Conservation (phyloP, 2,113 vertebrate genomes). For the Myiagra hebetior region DNA sequence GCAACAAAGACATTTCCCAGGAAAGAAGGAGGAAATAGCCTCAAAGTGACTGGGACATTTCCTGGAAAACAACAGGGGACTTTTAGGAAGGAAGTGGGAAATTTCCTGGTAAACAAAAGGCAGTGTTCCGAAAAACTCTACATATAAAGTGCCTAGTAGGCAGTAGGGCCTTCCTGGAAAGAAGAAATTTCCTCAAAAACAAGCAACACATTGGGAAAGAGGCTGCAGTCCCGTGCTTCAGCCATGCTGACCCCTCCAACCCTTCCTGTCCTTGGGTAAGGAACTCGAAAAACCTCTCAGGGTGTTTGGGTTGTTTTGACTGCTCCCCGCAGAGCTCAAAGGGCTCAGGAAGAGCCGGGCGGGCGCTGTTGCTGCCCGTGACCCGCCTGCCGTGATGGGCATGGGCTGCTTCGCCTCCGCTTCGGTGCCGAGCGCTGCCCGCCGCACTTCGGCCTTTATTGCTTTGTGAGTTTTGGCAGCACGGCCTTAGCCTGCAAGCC, state of each 20-base stretch:
- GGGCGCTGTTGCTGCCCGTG: rapidly evolving
- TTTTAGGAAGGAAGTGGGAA: not conserved
- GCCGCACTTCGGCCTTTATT: not conserved
- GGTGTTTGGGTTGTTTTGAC: not conserved
- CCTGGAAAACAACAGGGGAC: rapidly evolving
- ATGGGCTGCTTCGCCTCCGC: rapidly evolving
- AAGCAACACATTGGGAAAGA: rapidly evolving
- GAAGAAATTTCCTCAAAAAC: not conserved
- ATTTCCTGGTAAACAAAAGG: not conserved
- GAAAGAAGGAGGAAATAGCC: not conserved
- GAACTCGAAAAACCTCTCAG: rapidly evolving
- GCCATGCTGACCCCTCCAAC: rapidly evolving
- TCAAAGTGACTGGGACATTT: not conserved
- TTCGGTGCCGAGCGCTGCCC: not conserved
- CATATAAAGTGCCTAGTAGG: not conserved
- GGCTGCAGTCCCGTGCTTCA: not conserved
- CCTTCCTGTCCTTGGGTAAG: not conserved
- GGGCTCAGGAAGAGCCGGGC: rapidly evolving
- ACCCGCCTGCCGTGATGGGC: rapidly evolving
- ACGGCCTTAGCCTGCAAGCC: not conserved
- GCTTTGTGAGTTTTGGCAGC: not conserved
- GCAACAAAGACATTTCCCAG: not conserved
- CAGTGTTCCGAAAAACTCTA: not conserved
- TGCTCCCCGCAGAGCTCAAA: rapidly evolving
- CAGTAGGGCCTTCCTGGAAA: not conserved